phyloP scores from a whole-genome alignment of 2,797 vertebrate species.

The Schizopygopsis malacanthus region DNA sequence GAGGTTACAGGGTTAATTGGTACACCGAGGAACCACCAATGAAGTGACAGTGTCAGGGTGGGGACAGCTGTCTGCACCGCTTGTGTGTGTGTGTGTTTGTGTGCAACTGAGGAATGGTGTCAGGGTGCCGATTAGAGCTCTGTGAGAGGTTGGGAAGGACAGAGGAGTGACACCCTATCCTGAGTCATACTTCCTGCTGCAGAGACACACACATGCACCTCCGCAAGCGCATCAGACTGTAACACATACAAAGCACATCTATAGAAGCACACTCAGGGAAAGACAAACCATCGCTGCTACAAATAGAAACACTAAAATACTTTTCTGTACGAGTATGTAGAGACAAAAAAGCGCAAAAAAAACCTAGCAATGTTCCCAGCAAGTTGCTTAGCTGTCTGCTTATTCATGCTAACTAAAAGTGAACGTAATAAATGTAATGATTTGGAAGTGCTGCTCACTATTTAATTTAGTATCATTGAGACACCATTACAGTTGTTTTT shows the following conservation, averaged over 20 bases:
- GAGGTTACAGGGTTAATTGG: conserved; percentile 37
- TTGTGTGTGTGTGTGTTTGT: conserved; percentile 4
- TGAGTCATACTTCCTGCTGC: conserved; percentile 44
- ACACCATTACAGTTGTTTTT: background rate
- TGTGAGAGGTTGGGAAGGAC: conserved; percentile 25
- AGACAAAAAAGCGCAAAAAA: conserved; percentile 47
- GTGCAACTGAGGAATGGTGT: conserved; percentile 25
- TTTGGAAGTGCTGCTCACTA: background rate
- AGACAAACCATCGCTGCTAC: background rate
- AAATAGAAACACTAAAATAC: background rate
- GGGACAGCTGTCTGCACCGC: conserved; percentile 33
- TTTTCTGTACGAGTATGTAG: background rate
- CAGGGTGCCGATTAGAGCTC: conserved; percentile 39
- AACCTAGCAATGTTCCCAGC: background rate
- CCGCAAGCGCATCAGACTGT: conserved; percentile 5
- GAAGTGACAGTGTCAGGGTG: conserved; percentile 5
- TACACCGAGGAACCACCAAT: conserved; percentile 26
- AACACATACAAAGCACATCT: background rate
- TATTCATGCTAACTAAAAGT: background rate
- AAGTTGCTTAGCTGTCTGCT: background rate
- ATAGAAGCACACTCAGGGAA: background rate
- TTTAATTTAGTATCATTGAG: background rate
- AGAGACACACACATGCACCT: conserved; percentile 21
- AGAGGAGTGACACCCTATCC: conserved; percentile 50
- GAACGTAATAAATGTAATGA: background rate